Evolutionary conservation across 1,140 invertebrate genomes (phyloP), one percentile per base, ranked within the genome.

Genomic region (Pogonomyrmex barbatus): DNA sequence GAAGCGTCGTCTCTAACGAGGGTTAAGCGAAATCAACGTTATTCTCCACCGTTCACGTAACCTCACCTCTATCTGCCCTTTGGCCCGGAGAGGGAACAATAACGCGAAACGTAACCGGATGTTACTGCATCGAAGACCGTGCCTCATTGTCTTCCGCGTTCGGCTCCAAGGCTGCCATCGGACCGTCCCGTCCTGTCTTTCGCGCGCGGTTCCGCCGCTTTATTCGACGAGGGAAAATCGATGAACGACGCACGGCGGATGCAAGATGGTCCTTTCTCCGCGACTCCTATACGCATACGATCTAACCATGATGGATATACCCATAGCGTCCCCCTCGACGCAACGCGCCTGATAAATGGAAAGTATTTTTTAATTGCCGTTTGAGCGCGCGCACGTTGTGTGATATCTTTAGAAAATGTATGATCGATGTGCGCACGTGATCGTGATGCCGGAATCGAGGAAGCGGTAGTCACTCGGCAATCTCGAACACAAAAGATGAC

Each of bases 101-200:
- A 87, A 87, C 42, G 86, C 62, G 54, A 85, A 85, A 85, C 75
- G 24, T 81, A 79, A 79, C 87, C 86, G 87, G 87, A 89, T 67
- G 88, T 89, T 88, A 73, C 75, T 75, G 86, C 68, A 84, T 88
- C 62, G 75, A 68, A 73, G 68, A 73, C 30, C 42, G 76, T 45
- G 54, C 39, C 39, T 76, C 54, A 85, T 85, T 81, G 81, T 86
- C 88, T 88, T 58, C 39, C 30, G 60, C 50, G 68, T 63, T 54
- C 62, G 62, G 70, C 82, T 81, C 71, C 76, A 86, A 89, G 88
- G 87, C 82, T 89, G 54, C 70, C 75, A 76, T 88, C 87, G 75
- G 52, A 45, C 17, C 88, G 63, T 85, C 42, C 75, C 71, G 87
- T 87, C 63, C 65, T 58, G 71, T 45, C 83, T 79, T 56, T 10